These are phyloP conservation scores for Platysternon megacephalum DNA, from an alignment of 2,113 vertebrate species.

Conservation along the genomic window DNA sequence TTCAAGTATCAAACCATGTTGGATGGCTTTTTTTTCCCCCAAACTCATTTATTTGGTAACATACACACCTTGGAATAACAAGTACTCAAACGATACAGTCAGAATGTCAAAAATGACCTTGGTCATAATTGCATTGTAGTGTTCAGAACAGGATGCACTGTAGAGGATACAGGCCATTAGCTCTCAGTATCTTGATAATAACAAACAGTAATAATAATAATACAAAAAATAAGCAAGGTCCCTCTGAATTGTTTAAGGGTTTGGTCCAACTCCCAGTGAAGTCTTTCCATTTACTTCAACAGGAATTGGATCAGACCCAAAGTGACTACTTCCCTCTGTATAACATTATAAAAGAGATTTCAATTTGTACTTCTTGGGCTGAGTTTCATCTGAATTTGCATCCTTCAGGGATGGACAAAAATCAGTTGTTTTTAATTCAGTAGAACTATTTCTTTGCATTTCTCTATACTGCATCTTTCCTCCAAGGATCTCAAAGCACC, in stretches of 20 bases:
- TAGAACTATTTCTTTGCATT: not conserved
- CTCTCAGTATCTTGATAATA: conserved; percentile 57
- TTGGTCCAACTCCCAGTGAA: conserved; percentile 52
- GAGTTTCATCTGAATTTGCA: not conserved
- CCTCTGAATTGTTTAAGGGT: conserved; percentile 41
- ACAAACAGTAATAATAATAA: conserved; percentile 47
- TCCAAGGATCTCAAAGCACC: conserved; percentile 48
- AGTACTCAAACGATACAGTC: conserved; percentile 72
- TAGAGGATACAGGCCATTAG: conserved; percentile 58
- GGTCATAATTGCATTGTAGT: conserved; percentile 76
- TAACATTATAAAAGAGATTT: not conserved
- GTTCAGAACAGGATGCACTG: conserved; percentile 67
- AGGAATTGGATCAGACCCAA: not conserved
- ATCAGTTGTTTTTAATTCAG: not conserved
- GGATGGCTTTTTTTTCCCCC: conserved; percentile 24
- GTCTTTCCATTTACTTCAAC: not conserved
- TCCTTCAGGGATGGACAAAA: not conserved
- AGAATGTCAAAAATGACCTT: conserved; percentile 52
- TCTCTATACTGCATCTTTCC: conserved; percentile 46
- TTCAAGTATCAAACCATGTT: not conserved
- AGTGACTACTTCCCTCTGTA: not conserved
- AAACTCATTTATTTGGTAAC: conserved; percentile 74
- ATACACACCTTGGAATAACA: conserved; percentile 69
- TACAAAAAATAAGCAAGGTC: conserved; percentile 52
- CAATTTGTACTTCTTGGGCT: not conserved